phyloP scores from a whole-genome alignment of 2,888 invertebrate genomes.

The Tetragonula carbonaria region DNA sequence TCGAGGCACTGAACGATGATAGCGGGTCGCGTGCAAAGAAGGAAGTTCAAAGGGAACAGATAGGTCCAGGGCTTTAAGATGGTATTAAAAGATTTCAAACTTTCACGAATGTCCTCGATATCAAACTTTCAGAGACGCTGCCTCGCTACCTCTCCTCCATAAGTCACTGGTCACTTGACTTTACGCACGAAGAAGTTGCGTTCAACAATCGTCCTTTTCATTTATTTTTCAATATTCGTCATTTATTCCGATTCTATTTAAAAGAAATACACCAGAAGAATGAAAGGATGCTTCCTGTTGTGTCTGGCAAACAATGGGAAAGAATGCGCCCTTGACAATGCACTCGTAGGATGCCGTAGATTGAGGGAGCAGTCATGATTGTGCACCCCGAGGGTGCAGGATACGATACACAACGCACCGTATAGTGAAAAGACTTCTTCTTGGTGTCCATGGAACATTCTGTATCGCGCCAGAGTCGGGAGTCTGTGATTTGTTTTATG shows the following conservation, averaged over 20 bases:
- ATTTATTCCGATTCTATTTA: neutral
- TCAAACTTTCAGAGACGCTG: conserved; percentile 33
- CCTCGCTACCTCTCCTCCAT: neutral
- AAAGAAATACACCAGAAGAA: neutral
- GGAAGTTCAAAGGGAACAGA: conserved; percentile 47
- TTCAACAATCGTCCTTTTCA: conserved; percentile 9
- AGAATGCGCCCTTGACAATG: neutral
- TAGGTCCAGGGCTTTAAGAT: conserved; percentile 54
- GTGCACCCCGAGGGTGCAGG: neutral
- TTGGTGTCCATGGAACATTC: neutral
- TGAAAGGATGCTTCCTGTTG: neutral
- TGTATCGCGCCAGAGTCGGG: neutral
- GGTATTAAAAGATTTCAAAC: conserved; percentile 62
- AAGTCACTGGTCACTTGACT: conserved; percentile 30
- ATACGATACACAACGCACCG: neutral
- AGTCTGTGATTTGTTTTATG: neutral
- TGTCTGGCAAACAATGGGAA: neutral
- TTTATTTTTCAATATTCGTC: neutral
- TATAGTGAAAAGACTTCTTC: neutral
- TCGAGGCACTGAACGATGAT: conserved; percentile 47
- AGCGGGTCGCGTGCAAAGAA: conserved; percentile 45
- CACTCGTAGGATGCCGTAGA: neutral
- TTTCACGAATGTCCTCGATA: conserved; percentile 55
- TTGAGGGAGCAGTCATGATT: neutral
- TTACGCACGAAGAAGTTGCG: conserved; percentile 22